phyloP scores from a whole-genome alignment of 2,888 invertebrate genomes.

The Ypsolopha scabrella region DNA sequence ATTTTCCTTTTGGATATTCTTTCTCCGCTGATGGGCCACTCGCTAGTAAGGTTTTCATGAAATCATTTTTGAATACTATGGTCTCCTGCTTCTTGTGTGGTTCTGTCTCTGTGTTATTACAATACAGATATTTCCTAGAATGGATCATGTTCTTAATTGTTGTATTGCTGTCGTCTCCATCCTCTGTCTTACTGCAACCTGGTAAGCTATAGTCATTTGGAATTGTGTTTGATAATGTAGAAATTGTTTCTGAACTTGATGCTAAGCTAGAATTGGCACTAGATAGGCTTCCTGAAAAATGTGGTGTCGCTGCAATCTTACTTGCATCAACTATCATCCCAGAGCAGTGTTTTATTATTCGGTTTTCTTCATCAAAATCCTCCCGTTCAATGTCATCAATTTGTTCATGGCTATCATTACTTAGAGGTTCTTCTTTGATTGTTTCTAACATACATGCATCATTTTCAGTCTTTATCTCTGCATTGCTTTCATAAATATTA shows the following conservation, averaged over 20 bases:
- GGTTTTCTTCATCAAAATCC: slow-evolving; percentile 61
- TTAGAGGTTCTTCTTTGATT: not conserved
- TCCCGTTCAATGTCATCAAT: slow-evolving; percentile 57
- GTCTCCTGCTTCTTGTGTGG: slow-evolving; percentile 22
- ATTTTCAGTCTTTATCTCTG: slow-evolving; percentile 49
- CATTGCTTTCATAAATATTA: slow-evolving; percentile 38
- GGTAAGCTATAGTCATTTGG: slow-evolving; percentile 41
- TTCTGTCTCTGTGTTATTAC: not conserved
- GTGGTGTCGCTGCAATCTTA: slow-evolving; percentile 29
- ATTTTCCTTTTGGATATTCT: slow-evolving; percentile 52
- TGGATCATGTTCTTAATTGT: slow-evolving; percentile 53
- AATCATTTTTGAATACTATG: slow-evolving; percentile 22
- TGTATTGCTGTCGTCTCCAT: slow-evolving; percentile 41
- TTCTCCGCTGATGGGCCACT: slow-evolving; percentile 38
- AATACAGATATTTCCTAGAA: slow-evolving; percentile 25
- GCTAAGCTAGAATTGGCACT: slow-evolving; percentile 50
- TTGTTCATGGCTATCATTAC: slow-evolving; percentile 15
- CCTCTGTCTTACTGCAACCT: slow-evolving; percentile 48
- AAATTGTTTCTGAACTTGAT: slow-evolving; percentile 56
- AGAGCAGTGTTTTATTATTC: slow-evolving; percentile 51
- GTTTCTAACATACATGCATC: slow-evolving; percentile 12
- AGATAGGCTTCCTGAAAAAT: slow-evolving; percentile 41
- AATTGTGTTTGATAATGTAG: slow-evolving; percentile 37
- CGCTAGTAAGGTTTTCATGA: slow-evolving; percentile 53
- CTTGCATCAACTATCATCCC: slow-evolving; percentile 46